Evolutionary conservation across 92 coral and sea anemone species (phyloP), one percentile per base, ranked within the genome.

Genomic region (Muricea muricata): DNA sequence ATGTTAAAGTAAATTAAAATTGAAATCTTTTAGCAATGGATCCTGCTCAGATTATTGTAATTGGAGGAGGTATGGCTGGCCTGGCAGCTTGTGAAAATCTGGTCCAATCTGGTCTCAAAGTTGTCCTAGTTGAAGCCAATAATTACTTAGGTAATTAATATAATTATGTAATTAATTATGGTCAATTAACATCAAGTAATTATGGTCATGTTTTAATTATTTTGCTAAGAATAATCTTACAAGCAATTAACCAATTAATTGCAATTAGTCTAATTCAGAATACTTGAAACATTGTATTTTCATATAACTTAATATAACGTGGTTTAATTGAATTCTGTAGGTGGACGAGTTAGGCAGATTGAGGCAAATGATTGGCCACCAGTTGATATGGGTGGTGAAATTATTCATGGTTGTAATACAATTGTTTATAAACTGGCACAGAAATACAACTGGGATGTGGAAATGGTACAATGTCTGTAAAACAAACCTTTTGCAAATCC

Each of bases 61-160:
- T 94, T 28, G 98, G 98, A 48, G 98, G 89, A 52, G 98, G 97
- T 0, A 71, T 94, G 60, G 89, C 98, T 42, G 97, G 98, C 8
- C 87, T 94, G 28, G 87, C 93, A 40, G 94, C 97, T 2, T 86
- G 92, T 30, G 83, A 94, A 18, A 34, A 88, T 5, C 85, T 94
- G 21, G 83, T 74, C 26, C 80, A 94, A 55, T 89, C 93, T 63
- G 94, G 97, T 12, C 81, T 93, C 80, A 76, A 85, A 65, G 97
- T 94, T n/a, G 83, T 93, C 40, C 79, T 94, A 17, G 82, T 94
- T 29, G 97, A 94, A 82, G 97, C 98, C 11, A 88, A 97, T 48
- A 90, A 93, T 71, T 94, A 94, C 75, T n/a, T 93, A 61, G 97
- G 98, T 93, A 68, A 26, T 74, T 32, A 15, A 12, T n/a, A n/a